These are phyloP conservation scores for Hirtodrosophila cameraria DNA, from an alignment of 2,888 invertebrate genomes.

Conservation along the genomic window DNA sequence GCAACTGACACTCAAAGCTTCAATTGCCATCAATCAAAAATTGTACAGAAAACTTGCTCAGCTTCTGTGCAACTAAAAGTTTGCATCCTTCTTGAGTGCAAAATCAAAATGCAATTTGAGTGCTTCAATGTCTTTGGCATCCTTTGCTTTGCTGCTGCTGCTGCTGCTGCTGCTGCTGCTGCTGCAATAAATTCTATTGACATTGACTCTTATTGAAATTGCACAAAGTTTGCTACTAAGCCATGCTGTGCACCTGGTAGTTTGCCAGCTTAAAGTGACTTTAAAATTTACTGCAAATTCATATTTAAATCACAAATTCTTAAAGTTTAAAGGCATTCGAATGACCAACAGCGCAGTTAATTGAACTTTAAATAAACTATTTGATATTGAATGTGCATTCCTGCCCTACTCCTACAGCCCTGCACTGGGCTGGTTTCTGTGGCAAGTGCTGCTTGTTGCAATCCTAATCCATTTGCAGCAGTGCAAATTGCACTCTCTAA, in stretches of 20 bases:
- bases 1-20: constrained; percentile 16
- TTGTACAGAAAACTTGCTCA: constrained; percentile 27
- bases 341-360: no score
- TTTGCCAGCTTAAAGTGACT: constrained; percentile 3
- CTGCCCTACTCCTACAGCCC: no score
- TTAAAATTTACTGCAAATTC: constrained; percentile 18
- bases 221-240: constrained; percentile 22
- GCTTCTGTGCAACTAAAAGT: constrained; percentile 42
- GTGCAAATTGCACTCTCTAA: constrained; percentile 61
- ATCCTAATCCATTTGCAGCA: constrained; percentile 38
- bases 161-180: constrained; percentile 20
- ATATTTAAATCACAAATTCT: background rate
- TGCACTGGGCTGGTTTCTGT: constrained; percentile 22
- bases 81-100: constrained; percentile 14
- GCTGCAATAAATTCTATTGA: constrained; percentile 53
- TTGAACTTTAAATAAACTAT: constrained; percentile 24
- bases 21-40: constrained; percentile 61
- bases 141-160: constrained; percentile 2
- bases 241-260: constrained; percentile 51
- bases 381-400: constrained; percentile 21
- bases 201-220: constrained; percentile 39
- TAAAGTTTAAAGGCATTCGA: no score
- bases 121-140: constrained; percentile 20
- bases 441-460: constrained; percentile 27
- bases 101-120: constrained; percentile 53